Percentiles rank a stretch among this genome's conserved stretches.
Evolutionary conservation across 2,113 vertebrate genomes (phyloP).

Genomic region (Typhlomys cinereus): DNA sequence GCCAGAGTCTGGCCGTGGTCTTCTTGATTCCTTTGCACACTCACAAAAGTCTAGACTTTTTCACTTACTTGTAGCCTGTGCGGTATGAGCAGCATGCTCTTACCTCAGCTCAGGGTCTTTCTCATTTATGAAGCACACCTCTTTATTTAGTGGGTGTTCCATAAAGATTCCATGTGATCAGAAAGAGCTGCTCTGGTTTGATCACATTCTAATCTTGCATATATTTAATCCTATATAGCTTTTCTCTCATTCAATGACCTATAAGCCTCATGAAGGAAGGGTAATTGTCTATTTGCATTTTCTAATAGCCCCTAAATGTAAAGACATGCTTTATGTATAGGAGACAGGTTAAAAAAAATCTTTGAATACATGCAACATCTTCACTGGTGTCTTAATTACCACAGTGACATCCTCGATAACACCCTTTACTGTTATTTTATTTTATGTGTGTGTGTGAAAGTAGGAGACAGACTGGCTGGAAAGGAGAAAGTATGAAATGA

Average conservation of each 20-base stretch:
- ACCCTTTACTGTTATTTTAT: no score
- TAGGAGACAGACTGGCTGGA: no score
- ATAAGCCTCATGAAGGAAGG: not conserved
- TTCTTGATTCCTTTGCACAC: not conserved
- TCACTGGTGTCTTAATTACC: not conserved
- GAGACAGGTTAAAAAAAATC: not conserved
- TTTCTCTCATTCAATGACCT: not conserved
- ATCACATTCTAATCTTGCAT: not conserved
- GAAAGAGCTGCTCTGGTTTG: not conserved
- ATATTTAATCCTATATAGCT: not conserved
- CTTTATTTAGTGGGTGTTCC: not conserved
- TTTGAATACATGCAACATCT: not conserved
- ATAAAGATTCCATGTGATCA: not conserved
- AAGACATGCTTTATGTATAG: not conserved
- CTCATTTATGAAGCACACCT: not conserved
- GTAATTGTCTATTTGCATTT: not conserved
- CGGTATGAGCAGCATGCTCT: not conserved
- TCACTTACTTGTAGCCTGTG: not conserved
- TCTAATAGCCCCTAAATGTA: not conserved
- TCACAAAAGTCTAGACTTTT: not conserved
- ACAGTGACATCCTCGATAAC: no score
- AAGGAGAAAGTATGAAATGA: no score
- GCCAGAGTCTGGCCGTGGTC: not conserved
- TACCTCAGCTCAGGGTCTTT: not conserved
- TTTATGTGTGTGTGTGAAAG: no score